Evolutionary conservation across 2,797 vertebrate species (phyloP).

Genomic region (Glyptemys insculpta): DNA sequence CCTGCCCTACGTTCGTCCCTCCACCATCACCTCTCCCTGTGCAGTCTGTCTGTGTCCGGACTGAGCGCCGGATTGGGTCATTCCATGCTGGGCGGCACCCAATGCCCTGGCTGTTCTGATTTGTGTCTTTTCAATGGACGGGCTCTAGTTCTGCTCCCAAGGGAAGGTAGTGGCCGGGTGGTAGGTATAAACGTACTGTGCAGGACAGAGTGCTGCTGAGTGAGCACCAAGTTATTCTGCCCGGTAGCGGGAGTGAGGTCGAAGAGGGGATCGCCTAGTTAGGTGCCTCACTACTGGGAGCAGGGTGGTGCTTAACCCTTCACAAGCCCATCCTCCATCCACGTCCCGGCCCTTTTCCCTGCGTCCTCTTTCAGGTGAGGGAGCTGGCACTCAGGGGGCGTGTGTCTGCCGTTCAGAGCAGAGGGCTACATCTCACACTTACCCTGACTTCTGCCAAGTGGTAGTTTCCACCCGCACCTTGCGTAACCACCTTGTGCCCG

Average conservation of each 20-base stretch:
- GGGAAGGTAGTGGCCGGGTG: background rate
- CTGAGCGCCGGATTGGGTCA: fast-evolving
- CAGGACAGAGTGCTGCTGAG: background rate
- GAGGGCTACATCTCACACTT: fast-evolving
- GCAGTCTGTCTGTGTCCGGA: background rate
- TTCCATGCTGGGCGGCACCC: background rate
- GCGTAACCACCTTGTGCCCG: background rate
- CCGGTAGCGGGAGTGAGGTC: background rate
- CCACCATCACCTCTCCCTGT: background rate
- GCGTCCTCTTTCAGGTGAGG: background rate
- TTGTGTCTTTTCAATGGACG: background rate
- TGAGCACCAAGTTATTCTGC: background rate
- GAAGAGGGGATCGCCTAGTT: background rate
- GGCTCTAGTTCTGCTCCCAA: background rate
- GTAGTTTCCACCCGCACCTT: background rate
- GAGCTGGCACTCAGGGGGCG: too few species aligned
- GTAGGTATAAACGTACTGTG: background rate
- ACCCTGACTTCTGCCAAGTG: fast-evolving
- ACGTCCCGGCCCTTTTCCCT: background rate
- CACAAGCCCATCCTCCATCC: background rate
- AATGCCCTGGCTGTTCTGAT: background rate
- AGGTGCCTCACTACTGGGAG: background rate
- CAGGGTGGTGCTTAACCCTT: background rate
- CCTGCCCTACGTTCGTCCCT: background rate
- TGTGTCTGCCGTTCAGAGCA: fast-evolving